Percentiles rank a stretch among this genome's conserved stretches.
Evolutionary conservation across 2,797 vertebrate species (phyloP).

Genomic region (Trichosurus vulpecula): DNA sequence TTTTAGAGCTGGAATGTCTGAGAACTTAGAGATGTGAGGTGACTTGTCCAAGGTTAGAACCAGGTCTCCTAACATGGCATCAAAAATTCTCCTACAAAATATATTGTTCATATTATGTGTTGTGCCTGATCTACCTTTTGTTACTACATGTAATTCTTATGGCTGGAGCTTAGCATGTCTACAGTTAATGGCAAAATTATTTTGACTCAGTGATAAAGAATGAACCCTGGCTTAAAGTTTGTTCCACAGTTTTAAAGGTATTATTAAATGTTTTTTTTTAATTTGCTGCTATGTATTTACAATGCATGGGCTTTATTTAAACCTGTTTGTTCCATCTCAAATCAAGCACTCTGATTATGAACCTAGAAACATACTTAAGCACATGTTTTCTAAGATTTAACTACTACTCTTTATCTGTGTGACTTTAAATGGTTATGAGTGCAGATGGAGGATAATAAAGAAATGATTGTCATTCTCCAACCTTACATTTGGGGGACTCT

Average conservation of each 20-base stretch:
- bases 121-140: slow-evolving; percentile 26
- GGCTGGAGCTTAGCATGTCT: slow-evolving; percentile 47
- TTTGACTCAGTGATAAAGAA: slow-evolving; percentile 31
- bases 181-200: slow-evolving; percentile 35
- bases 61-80: not conserved
- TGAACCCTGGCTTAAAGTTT: slow-evolving; percentile 45
- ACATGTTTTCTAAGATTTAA: not conserved
- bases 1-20: not conserved
- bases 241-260: slow-evolving; percentile 58
- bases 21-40: slow-evolving; percentile 2
- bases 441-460: not conserved
- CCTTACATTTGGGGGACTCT: not conserved
- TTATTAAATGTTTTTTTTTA: slow-evolving; percentile 74
- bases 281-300: slow-evolving; percentile 73
- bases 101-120: slow-evolving; percentile 16
- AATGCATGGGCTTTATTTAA: slow-evolving; percentile 58
- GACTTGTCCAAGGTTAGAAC: not conserved
- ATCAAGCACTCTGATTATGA: slow-evolving; percentile 38
- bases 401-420: not conserved
- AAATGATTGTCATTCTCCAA: not conserved
- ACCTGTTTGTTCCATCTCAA: slow-evolving; percentile 41
- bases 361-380: slow-evolving; percentile 39
- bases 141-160: slow-evolving; percentile 35
- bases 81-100: slow-evolving; percentile 51
- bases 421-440: not conserved